phyloP scores from a whole-genome alignment of 2,888 invertebrate genomes.

The Chydorus sphaericus region DNA sequence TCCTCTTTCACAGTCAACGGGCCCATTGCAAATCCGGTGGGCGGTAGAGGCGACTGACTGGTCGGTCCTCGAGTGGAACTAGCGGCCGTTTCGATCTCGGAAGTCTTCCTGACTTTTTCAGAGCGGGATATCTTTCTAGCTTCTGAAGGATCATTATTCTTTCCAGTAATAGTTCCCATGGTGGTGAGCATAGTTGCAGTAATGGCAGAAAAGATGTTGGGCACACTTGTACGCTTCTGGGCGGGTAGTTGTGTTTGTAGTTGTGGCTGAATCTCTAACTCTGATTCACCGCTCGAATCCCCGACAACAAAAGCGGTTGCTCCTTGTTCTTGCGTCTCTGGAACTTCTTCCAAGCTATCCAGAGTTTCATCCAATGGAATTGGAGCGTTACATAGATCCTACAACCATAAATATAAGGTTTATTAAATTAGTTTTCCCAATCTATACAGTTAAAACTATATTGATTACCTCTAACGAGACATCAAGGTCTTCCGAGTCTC shows the following conservation, averaged over 20 bases:
- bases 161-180: too few relatives aligned
- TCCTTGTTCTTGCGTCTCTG: neutral
- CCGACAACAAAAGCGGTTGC: conserved; percentile 4
- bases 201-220: neutral
- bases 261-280: neutral
- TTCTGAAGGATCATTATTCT: too few relatives aligned
- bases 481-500: conserved; percentile 28
- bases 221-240: neutral
- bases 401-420: neutral
- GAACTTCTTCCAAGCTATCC: conserved; percentile 7
- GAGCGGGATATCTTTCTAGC: too few relatives aligned
- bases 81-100: neutral
- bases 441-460: neutral
- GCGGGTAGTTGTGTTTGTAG: too few relatives aligned
- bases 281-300: neutral
- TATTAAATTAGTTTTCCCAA: neutral
- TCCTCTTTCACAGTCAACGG: too few relatives aligned
- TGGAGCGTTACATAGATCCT: conserved; percentile 10
- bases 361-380: conserved; percentile 5
- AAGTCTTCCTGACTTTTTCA: too few relatives aligned
- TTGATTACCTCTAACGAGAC: conserved; percentile 22
- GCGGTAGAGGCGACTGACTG: too few relatives aligned
- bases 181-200: too few relatives aligned
- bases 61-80: neutral
- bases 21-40: too few relatives aligned